Evolutionary conservation across 2,797 vertebrate genomes (phyloP).

Genomic region (Anas capensis): DNA sequence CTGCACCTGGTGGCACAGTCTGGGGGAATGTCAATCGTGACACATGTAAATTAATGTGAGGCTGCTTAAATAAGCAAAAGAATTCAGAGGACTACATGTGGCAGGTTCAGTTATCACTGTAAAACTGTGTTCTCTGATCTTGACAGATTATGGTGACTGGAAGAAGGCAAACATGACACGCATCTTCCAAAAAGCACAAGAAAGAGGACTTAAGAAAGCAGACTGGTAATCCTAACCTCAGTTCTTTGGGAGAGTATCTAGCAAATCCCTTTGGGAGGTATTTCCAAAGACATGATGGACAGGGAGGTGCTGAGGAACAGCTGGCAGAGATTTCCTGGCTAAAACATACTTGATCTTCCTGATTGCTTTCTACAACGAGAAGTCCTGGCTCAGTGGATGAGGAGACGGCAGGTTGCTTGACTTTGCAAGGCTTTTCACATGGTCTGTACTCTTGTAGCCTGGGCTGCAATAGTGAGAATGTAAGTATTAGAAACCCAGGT

Average conservation of each 20-base stretch:
- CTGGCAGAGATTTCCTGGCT: not conserved
- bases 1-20: not conserved
- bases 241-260: not conserved
- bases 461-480: accelerated
- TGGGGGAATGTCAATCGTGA: not conserved
- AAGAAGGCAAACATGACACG: not conserved
- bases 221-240: not conserved
- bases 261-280: not conserved
- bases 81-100: not conserved
- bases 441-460: not conserved
- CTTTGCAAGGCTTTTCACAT: not conserved
- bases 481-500: not conserved
- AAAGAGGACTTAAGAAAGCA: not conserved
- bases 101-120: not conserved
- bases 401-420: not conserved
- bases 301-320: not conserved
- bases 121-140: not conserved
- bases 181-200: not conserved
- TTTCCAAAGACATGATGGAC: not conserved
- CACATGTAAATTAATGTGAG: not conserved
- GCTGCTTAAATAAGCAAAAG: not conserved
- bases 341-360: not conserved
- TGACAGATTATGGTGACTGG: not conserved
- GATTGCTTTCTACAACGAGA: not conserved
- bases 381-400: not conserved